A percentile compares a stretch with the other conserved stretches of the same genome.
Conservation (phyloP, 2,797 vertebrate species). For the Brachymystax lenok region DNA sequence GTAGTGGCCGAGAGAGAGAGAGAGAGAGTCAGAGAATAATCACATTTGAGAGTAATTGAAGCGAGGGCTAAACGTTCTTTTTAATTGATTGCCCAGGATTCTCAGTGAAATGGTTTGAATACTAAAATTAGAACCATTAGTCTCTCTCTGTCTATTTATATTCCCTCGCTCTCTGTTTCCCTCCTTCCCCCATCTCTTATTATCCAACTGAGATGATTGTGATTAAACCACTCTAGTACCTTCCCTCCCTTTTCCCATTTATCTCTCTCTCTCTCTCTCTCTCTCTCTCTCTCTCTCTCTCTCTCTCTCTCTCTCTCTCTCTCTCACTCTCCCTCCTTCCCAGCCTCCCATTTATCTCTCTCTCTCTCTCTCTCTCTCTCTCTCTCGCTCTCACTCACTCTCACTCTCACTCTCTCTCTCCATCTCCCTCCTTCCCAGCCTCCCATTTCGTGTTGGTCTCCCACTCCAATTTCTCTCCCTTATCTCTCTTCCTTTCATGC, state of each 20-base stretch:
- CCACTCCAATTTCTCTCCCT: neutral
- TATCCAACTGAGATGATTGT: too few relatives aligned
- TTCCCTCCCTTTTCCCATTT: neutral
- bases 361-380: neutral
- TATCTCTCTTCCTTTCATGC: neutral
- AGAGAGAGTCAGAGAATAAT: slow-evolving; percentile 63
- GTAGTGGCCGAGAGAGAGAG: slow-evolving; percentile 39
- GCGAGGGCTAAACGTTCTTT: slow-evolving; percentile 55
- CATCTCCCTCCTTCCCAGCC: neutral
- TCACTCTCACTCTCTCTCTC: too few relatives aligned
- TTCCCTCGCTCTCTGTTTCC: neutral
- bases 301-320: slow-evolving; percentile 28
- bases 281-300: slow-evolving; percentile 9
- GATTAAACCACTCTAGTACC: slow-evolving; percentile 39
- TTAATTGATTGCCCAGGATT: slow-evolving; percentile 74
- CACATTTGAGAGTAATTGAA: slow-evolving; percentile 67
- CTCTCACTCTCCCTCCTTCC: slow-evolving; percentile 37
- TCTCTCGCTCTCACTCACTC: too few relatives aligned
- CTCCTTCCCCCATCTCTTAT: neutral
- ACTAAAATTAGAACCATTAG: slow-evolving; percentile 75
- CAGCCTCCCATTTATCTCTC: slow-evolving; percentile 5
- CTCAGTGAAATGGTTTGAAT: slow-evolving; percentile 72
- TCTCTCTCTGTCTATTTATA: slow-evolving; percentile 62
- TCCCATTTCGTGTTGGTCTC: slow-evolving; percentile 18
- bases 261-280: neutral